Evolutionary conservation across 2,888 invertebrate genomes (phyloP).

Genomic region (Leptothorax acervorum): DNA sequence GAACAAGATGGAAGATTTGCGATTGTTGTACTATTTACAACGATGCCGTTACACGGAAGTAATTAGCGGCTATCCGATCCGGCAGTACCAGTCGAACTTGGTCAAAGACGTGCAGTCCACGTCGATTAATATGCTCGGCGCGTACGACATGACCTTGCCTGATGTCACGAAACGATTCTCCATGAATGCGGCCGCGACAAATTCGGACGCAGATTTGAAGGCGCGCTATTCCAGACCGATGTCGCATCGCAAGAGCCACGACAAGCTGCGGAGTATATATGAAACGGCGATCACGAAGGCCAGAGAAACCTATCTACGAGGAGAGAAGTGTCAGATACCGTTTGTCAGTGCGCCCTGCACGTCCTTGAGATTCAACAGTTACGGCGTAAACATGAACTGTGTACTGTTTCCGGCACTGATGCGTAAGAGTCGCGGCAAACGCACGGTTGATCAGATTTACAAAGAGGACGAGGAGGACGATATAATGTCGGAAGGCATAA

Average conservation of each 20-base stretch:
- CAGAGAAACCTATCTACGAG: conserved; percentile 78
- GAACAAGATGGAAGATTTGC: conserved; percentile 89
- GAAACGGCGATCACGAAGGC: conserved; percentile 80
- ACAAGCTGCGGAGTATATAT: conserved; percentile 71
- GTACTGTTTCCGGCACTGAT: conserved; percentile 76
- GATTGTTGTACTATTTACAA: conserved; percentile 90
- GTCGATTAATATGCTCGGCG: conserved; percentile 76
- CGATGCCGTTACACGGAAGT: conserved; percentile 86
- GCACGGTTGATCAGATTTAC: conserved; percentile 74
- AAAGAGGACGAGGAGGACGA: conserved; percentile 56
- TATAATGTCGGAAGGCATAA: conserved; percentile 56
- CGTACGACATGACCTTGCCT: conserved; percentile 82
- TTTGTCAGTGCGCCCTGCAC: conserved; percentile 82
- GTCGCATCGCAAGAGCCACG: conserved; percentile 78
- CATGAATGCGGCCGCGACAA: conserved; percentile 46
- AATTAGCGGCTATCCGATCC: conserved; percentile 62
- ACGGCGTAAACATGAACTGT: conserved; percentile 67
- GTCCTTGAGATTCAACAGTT: conserved; percentile 69
- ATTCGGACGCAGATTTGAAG: conserved; percentile 54
- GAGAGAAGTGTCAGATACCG: conserved; percentile 78
- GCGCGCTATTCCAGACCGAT: conserved; percentile 80
- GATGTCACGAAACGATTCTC: conserved; percentile 79
- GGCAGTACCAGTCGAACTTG: not conserved
- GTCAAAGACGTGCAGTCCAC: conserved; percentile 66
- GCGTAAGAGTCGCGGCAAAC: conserved; percentile 71